A percentile compares a stretch with the other conserved stretches of the same genome.
Evolutionary conservation across 1,140 invertebrate genomes (phyloP).

Genomic region (Periplaneta americana): DNA sequence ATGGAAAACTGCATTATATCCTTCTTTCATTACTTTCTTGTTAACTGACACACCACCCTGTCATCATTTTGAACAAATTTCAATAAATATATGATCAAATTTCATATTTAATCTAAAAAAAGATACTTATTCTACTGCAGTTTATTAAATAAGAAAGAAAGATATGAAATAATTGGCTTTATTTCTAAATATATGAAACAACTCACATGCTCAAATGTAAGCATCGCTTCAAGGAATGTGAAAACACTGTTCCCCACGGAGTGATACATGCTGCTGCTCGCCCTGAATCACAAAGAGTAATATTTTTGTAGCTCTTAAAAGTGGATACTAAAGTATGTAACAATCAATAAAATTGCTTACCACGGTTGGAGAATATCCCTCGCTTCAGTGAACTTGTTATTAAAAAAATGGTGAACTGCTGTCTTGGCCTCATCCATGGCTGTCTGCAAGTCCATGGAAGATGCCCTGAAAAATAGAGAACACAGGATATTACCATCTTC

Average conservation of each 20-base stretch:
- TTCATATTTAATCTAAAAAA: no score
- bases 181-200: no score
- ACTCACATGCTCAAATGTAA: conserved; percentile 83
- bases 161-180: no score
- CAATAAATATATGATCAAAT: no score
- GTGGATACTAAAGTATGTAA: neutral
- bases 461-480: conserved; percentile 17
- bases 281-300: conserved; percentile 47
- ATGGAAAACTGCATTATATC: no score
- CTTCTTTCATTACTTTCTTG: no score
- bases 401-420: conserved; percentile 78
- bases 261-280: conserved; percentile 84
- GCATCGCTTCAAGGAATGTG: conserved; percentile 83
- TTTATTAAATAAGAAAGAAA: no score
- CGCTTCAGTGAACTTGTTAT: conserved; percentile 82
- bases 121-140: no score
- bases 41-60: no score
- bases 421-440: conserved; percentile 60
- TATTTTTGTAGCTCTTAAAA: neutral
- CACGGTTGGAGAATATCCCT: conserved; percentile 66
- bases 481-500: no score
- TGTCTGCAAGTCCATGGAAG: conserved; percentile 50
- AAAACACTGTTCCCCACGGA: conserved; percentile 86
- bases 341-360: conserved; percentile 37
- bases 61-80: no score